phyloP scores from a whole-genome alignment of 2,113 vertebrate genomes.

The Antennarius striatus region DNA sequence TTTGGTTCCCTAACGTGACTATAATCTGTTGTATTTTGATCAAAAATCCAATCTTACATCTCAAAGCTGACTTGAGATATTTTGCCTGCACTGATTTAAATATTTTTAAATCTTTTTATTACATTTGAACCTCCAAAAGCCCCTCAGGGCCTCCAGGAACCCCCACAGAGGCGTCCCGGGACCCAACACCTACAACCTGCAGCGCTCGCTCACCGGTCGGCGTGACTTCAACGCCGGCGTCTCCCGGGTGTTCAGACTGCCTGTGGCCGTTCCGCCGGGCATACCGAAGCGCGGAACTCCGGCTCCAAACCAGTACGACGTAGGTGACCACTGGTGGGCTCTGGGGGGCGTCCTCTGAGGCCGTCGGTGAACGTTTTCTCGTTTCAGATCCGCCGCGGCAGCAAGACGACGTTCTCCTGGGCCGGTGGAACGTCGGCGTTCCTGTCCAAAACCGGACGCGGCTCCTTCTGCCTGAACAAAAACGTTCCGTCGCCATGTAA shows the following conservation, averaged over 20 bases:
- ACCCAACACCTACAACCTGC: slow-evolving; percentile 78
- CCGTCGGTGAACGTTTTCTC: background rate
- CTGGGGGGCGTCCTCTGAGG: background rate
- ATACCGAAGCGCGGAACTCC: slow-evolving; percentile 67
- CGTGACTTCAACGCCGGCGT: slow-evolving; percentile 78
- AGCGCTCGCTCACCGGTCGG: slow-evolving; percentile 68
- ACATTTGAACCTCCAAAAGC: slow-evolving; percentile 50
- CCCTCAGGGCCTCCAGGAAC: slow-evolving; percentile 20
- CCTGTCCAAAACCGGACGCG: slow-evolving; percentile 73
- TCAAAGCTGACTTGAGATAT: no score
- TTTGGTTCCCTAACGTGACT: no score
- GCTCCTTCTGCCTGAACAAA: background rate
- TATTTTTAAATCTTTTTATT: no score
- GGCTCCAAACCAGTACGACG: slow-evolving; percentile 82
- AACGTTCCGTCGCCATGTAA: slow-evolving; percentile 74
- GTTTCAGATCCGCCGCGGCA: slow-evolving; percentile 64
- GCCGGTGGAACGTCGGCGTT: slow-evolving; percentile 73
- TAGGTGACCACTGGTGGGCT: slow-evolving; percentile 51
- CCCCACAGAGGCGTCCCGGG: slow-evolving; percentile 69
- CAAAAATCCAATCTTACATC: no score
- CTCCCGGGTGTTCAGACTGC: slow-evolving; percentile 81
- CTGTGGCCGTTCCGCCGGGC: slow-evolving; percentile 62
- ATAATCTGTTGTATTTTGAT: no score
- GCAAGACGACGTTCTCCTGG: slow-evolving; percentile 60
- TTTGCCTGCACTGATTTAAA: no score